phyloP scores from a whole-genome alignment of 2,888 invertebrate species.

The Bimastos eiseni region DNA sequence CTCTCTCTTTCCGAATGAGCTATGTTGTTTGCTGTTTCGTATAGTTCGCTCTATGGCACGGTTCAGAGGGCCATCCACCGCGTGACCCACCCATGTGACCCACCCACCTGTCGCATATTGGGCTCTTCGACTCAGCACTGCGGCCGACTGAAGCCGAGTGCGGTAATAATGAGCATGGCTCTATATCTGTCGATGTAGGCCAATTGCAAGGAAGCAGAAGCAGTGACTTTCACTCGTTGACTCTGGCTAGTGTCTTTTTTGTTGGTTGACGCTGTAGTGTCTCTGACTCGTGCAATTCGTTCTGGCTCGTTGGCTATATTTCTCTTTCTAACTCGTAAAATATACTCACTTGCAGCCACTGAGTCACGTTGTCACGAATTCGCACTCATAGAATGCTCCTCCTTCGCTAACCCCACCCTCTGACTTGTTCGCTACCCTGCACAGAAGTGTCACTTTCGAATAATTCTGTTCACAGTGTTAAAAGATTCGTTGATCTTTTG shows the following conservation, averaged over 20 bases:
- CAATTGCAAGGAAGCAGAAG: neutral
- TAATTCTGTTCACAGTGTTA: too few species aligned
- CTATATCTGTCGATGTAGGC: neutral
- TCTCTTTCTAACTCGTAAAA: neutral
- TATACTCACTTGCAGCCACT: neutral
- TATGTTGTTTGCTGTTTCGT: neutral
- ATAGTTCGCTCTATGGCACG: neutral
- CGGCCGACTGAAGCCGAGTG: conserved; percentile 3
- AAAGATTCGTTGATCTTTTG: too few species aligned
- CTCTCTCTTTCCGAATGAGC: neutral
- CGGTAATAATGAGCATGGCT: neutral
- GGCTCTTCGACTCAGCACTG: neutral
- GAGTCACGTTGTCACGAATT: too few species aligned
- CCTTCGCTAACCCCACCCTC: too few species aligned
- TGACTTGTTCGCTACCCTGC: too few species aligned
- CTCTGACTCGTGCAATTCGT: neutral
- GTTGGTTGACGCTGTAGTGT: neutral
- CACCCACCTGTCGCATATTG: neutral
- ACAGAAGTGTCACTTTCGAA: too few species aligned
- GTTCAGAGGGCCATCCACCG: too few species aligned
- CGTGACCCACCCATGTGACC: neutral
- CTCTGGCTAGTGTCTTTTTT: neutral
- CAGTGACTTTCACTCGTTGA: neutral
- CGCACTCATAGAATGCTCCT: too few species aligned
- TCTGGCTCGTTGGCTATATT: neutral